Evolutionary conservation across 1,140 invertebrate species (phyloP).

Genomic region (Diploscapter pachys): DNA sequence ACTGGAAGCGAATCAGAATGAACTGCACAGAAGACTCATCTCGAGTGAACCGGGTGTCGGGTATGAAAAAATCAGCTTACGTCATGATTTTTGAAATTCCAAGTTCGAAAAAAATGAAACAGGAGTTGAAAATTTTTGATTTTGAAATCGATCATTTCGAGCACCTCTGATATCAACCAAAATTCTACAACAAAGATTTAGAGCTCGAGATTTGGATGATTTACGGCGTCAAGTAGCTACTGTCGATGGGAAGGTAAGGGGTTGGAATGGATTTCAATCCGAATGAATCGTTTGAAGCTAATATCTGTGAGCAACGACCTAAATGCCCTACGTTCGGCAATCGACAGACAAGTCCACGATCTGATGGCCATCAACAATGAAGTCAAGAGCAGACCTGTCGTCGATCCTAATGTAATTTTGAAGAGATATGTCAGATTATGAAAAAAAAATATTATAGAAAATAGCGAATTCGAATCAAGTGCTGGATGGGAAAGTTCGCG

Average conservation of each 20-base stretch:
- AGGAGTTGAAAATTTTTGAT: too few relatives aligned
- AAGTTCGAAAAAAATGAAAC: too few relatives aligned
- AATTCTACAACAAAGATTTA: slow-evolving; percentile 21
- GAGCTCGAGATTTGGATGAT: slow-evolving; percentile 45
- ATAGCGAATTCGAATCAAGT: slow-evolving; percentile 44
- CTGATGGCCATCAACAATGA: slow-evolving; percentile 49
- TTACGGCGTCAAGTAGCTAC: slow-evolving; percentile 39
- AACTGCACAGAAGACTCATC: slow-evolving; percentile 30
- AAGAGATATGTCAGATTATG: slow-evolving; percentile 1
- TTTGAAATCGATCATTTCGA: too few relatives aligned
- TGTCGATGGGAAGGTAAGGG: slow-evolving; percentile 42
- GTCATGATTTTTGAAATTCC: too few relatives aligned
- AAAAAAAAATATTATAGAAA: slow-evolving; percentile 40
- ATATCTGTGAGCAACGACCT: slow-evolving; percentile 45
- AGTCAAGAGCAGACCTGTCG: slow-evolving; percentile 45
- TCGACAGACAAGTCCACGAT: slow-evolving; percentile 47
- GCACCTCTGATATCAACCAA: too few relatives aligned
- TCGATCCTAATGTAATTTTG: slow-evolving; percentile 42
- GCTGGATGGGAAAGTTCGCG: slow-evolving; percentile 44
- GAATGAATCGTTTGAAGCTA: too few relatives aligned
- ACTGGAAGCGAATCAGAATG: slow-evolving; percentile 48
- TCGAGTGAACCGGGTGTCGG: too few relatives aligned
- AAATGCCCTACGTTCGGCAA: slow-evolving; percentile 30
- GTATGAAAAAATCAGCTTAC: too few relatives aligned
- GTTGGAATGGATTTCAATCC: too few relatives aligned